These are phyloP conservation scores for Ganaspis sp. DNA, from an alignment of 1,140 invertebrate species.

Conservation along the genomic window DNA sequence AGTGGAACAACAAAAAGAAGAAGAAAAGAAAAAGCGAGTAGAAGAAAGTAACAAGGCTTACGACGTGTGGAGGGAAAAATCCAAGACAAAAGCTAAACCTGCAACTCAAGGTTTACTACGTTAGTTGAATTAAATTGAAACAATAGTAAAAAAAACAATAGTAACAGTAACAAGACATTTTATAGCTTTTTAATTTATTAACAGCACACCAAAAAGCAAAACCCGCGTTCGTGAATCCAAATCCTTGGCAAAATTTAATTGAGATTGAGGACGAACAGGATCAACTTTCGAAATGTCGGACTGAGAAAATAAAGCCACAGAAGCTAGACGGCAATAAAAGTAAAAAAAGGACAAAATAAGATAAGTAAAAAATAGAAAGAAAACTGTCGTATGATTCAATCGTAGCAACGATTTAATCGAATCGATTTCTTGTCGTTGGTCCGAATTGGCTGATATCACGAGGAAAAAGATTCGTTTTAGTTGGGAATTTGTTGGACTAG, in stretches of 20 bases:
- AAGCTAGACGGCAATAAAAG: slow-evolving; percentile 44
- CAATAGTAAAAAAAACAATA: neutral
- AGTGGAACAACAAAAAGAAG: slow-evolving; percentile 53
- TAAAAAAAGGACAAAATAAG: slow-evolving; percentile 23
- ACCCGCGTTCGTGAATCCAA: slow-evolving; percentile 69
- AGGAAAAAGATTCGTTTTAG: neutral
- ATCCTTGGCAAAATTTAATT: slow-evolving; percentile 64
- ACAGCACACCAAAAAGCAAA: slow-evolving; percentile 70
- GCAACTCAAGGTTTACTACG: slow-evolving; percentile 71
- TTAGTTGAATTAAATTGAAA: slow-evolving; percentile 51
- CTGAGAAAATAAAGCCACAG: neutral
- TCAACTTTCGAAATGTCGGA: slow-evolving; percentile 21
- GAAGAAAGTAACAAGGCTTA: slow-evolving; percentile 66
- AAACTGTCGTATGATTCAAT: neutral
- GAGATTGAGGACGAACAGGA: slow-evolving; percentile 47
- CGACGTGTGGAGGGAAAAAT: slow-evolving; percentile 66
- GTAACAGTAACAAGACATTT: neutral
- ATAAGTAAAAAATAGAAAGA: neutral
- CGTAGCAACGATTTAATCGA: neutral
- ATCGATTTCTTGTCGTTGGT: neutral
- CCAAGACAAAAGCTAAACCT: slow-evolving; percentile 66
- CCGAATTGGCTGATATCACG: neutral
- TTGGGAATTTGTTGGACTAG: neutral
- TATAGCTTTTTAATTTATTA: slow-evolving; percentile 26
- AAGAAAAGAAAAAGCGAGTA: slow-evolving; percentile 50